These are phyloP conservation scores for Diachasma alloeum DNA, from an alignment of 1,140 invertebrate genomes.

Conservation along the genomic window DNA sequence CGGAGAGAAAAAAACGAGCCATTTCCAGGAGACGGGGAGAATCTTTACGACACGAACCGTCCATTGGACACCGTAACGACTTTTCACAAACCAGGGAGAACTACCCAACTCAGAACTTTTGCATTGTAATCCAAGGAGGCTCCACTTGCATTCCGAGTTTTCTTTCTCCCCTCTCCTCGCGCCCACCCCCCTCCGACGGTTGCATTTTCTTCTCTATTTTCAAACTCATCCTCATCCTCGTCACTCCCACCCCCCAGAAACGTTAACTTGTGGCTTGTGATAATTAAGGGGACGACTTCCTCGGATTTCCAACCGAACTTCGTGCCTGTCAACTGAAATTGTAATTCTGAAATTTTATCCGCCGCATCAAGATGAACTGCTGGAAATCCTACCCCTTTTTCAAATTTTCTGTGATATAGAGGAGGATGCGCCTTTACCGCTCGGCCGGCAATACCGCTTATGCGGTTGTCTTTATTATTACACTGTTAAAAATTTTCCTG, in stretches of 20 bases:
- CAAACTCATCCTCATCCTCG: not conserved
- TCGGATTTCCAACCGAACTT: not conserved
- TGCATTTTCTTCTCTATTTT: too few relatives aligned
- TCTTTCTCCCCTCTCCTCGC: constrained; percentile 4
- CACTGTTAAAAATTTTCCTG: too few relatives aligned
- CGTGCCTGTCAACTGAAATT: not conserved
- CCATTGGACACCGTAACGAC: constrained; percentile 29
- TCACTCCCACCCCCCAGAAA: not conserved
- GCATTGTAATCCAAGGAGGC: constrained; percentile 44
- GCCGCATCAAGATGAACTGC: too few relatives aligned
- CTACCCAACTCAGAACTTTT: constrained; percentile 42
- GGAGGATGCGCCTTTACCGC: too few relatives aligned
- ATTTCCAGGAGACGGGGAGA: not conserved
- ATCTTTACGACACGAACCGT: constrained; percentile 11
- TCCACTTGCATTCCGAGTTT: constrained; percentile 19
- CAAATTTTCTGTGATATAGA: too few relatives aligned
- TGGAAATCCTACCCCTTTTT: too few relatives aligned
- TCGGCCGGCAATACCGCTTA: too few relatives aligned
- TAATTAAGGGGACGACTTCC: constrained; percentile 42
- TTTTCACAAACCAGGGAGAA: constrained; percentile 18
- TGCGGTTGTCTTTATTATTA: too few relatives aligned
- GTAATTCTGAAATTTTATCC: too few relatives aligned
- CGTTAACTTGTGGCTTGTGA: constrained; percentile 10
- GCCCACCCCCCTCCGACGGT: not conserved
- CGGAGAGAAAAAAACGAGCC: not conserved